Base-by-base conservation (phyloP, 2,113 vertebrate genomes). In the Neotoma lepida region DNA sequence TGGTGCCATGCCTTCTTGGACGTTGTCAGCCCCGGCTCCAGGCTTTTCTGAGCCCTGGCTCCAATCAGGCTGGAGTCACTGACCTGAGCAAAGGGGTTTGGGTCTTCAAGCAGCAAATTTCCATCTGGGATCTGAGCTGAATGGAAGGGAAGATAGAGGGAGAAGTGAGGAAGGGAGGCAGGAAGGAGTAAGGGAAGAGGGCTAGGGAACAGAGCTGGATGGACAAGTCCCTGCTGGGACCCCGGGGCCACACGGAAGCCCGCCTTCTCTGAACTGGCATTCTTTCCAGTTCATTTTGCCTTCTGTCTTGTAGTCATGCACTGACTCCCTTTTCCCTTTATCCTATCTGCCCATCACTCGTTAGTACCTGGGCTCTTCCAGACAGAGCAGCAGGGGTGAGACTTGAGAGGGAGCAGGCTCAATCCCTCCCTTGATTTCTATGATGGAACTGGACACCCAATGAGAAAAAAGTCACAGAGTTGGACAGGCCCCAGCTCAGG, bases 261-360 rank as follows among this genome's bases (percentile, higher is more conserved):
- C 4, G 0, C 46, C 24, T 12, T 12, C 1, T 14, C 22, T 35
- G 15, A 64, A 9, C 4, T 35, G 41, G 35, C 61, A 9, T 58
- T 76, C 44, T 54, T 94, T 58, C 76, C 4, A 35, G 0, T 71
- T 82, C 63, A n/a, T 30, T 56, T 80, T 54, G n/a, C 56, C 86
- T 94, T 71, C 73, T 35, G 7, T 80, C 51, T 49, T 33, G 39
- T 71, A 35, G 46, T 35, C 35, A 24, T 41, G 2, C 58, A 63
- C 8, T 26, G 15, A 24, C 77, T 94, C 80, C 30, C 58, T 30
- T 22, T 9, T 70, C 33, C 44, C 9, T 30, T 64, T 64, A 44
- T 13, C 85, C 49, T 33, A 61, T 44, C 39, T 63, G 28, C 26
- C 33, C 24, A 18, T 35, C 86, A 35, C 58, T 84, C 66, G 33